phyloP scores from a whole-genome alignment of 2,888 invertebrate genomes.

The Hyppa rectilinea region DNA sequence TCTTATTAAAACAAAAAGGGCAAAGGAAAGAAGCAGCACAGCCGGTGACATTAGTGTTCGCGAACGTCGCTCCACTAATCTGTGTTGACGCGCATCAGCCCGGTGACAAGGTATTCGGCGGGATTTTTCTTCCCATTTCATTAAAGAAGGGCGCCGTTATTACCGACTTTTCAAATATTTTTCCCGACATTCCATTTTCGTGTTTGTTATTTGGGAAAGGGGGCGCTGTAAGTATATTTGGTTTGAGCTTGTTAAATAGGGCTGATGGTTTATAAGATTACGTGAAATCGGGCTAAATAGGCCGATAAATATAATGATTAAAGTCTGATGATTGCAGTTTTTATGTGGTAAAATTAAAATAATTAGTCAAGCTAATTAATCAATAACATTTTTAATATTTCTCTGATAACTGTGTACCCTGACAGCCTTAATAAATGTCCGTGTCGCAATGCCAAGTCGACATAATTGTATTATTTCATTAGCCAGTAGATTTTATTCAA shows the following conservation, averaged over 20 bases:
- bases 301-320: not conserved
- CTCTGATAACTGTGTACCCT: slow-evolving; percentile 1
- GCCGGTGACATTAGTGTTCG: slow-evolving; percentile 48
- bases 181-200: slow-evolving; percentile 45
- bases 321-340: not conserved
- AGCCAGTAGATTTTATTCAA: slow-evolving; percentile 57
- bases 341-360: not conserved
- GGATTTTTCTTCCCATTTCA: slow-evolving; percentile 75
- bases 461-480: slow-evolving; percentile 53
- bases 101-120: slow-evolving; percentile 72
- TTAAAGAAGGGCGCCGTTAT: slow-evolving; percentile 68
- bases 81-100: slow-evolving; percentile 75
- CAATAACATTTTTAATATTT: slow-evolving; percentile 14
- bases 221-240: slow-evolving; percentile 36
- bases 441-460: slow-evolving; percentile 24
- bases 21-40: slow-evolving; percentile 34
- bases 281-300: not conserved
- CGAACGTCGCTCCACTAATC: slow-evolving; percentile 69
- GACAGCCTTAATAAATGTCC: slow-evolving; percentile 42
- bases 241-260: slow-evolving; percentile 33
- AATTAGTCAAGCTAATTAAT: slow-evolving; percentile 1
- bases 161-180: slow-evolving; percentile 59
- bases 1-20: slow-evolving; percentile 30
- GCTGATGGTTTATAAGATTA: slow-evolving; percentile 24
- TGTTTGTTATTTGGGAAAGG: slow-evolving; percentile 33